Evolutionary conservation across 2,113 vertebrate species (phyloP), one percentile per base, ranked within the genome.

Genomic region (Leptobrachium ailaonicum): DNA sequence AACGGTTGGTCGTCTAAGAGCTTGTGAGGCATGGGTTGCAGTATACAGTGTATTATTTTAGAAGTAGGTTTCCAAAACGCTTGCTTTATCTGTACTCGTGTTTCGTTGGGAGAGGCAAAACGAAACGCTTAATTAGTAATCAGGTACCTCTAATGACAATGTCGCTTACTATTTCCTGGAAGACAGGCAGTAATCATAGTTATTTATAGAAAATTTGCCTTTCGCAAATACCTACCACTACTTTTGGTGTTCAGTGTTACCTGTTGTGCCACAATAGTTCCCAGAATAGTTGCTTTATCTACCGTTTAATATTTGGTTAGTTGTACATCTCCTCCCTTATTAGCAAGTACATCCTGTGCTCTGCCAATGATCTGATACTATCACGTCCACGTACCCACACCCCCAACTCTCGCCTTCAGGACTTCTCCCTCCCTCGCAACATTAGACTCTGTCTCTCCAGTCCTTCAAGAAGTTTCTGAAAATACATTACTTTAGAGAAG

Each of bases 91-190:
- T 56, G 58, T 2, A 6, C 12, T 40, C 40, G 13, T 73, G 40
- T 14, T 62, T 3, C 13, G 9, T 6, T 54, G 47, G 47, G 66
- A 77, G 76, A 45, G 47, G 40, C 70, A 62, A 12, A 8, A 71
- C 20, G 56, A 20, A 44, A 9, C 41, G 2, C 58, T 11, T 79
- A 64, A 79, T 79, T 66, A 53, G 8, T 12, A 79, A 79, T 64
- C n/a, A 58, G 58, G 32, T 32, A 42, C 50, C 50, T 71, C 44
- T 56, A 45, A 58, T 42, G 42, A 11, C 41, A 7, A 12, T n/a
- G 4, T 71, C 14, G 32, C 58, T 10, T 41, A 4, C 6, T 3
- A 12, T 12, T 77, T n/a, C 32, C 4, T 5, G 7, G 1, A 68
- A 1, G 10, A 10, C 32, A 78, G 69, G 68, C 53, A 41, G 32